Evolutionary conservation across 2,797 vertebrate genomes (phyloP), one percentile per base, ranked within the genome.

Genomic region (Cyclura pinguis): DNA sequence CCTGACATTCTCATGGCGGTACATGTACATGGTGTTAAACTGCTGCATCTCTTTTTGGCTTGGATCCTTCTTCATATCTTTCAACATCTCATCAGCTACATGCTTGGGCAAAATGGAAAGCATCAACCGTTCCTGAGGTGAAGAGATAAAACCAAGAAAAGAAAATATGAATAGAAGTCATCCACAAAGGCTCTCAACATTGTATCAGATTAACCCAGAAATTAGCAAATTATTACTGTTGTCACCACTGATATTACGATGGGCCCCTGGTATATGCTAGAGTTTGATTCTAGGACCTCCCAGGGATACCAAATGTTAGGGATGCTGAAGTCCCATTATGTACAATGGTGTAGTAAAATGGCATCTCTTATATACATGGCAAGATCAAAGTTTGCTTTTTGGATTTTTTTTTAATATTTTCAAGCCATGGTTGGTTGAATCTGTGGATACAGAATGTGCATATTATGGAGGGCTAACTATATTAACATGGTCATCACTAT

Each of bases 1-100:
- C 99, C 99, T 99, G 97, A 99, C 99, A 0, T 99, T 98, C 97
- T 99, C 99, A 0, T 99, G 99, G 0, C 99, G 98, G 94, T 99
- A 98, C 99, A 99, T 99, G 97, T 99, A 99, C 99, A 99, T 99
- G 94, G 99, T 99, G 97, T 98, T 99, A 95, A 99, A 99, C 96
- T 99, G 99, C 96, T 98, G 98, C 94, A 98, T 98, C 88, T 98
- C 98, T 29, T 98, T 98, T 96, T 99, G 98, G 93, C 97, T 97
- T 50, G 98, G 98, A 55, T 98, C 98, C 88, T 98, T 98, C 97
- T 99, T 98, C 98, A 99, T 99, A 93, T 98, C 99, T 95, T 98
- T 98, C 77, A 99, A 94, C 99, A 99, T 99, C 97, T 99, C 99
- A 0, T 99, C 99, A 0, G 99, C 99, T 59, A 99, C 99, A 12